These are phyloP conservation scores for Pagetopsis macropterus DNA, from an alignment of 2,797 vertebrate species.

Conservation along the genomic window DNA sequence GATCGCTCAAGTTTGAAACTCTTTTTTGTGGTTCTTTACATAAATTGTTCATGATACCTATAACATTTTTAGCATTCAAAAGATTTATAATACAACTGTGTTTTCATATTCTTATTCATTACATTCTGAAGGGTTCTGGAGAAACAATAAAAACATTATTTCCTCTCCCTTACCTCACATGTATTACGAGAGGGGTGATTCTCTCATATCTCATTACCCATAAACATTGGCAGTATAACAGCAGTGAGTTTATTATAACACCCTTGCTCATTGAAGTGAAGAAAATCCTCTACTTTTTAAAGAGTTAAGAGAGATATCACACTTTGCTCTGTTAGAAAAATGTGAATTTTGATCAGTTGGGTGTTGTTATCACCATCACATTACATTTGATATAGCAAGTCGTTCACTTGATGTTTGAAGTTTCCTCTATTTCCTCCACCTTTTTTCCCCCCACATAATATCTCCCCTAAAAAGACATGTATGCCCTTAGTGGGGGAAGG, in stretches of 20 bases:
- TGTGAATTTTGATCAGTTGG: conserved; percentile 30
- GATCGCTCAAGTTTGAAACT: conserved; percentile 50
- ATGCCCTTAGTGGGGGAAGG: conserved; percentile 54
- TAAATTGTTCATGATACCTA: conserved; percentile 59
- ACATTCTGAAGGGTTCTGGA: conserved; percentile 48
- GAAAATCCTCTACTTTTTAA: conserved; percentile 51
- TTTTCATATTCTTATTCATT: conserved; percentile 49
- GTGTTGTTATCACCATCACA: conserved; percentile 40
- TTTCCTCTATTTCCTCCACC: conserved; percentile 29
- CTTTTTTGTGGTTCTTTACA: conserved; percentile 41
- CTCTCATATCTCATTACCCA: conserved; percentile 63
- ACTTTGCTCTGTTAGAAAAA: conserved; percentile 40
- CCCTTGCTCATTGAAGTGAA: conserved; percentile 37
- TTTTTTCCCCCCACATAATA: conserved; percentile 22
- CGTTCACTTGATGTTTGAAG: conserved; percentile 31
- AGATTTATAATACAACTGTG: conserved; percentile 29
- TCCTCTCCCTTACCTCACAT: conserved; percentile 52
- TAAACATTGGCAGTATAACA: conserved; percentile 62
- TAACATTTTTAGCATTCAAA: conserved; percentile 59
- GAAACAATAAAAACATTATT: conserved; percentile 69
- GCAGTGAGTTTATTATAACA: conserved; percentile 54
- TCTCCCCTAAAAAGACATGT: conserved; percentile 39
- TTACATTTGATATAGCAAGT: conserved; percentile 32
- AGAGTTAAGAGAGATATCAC: conserved; percentile 53
- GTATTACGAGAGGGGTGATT: conserved; percentile 59